Evolutionary conservation across 2,888 invertebrate species (phyloP).

Genomic region (Thysanoteuthis rhombus): DNA sequence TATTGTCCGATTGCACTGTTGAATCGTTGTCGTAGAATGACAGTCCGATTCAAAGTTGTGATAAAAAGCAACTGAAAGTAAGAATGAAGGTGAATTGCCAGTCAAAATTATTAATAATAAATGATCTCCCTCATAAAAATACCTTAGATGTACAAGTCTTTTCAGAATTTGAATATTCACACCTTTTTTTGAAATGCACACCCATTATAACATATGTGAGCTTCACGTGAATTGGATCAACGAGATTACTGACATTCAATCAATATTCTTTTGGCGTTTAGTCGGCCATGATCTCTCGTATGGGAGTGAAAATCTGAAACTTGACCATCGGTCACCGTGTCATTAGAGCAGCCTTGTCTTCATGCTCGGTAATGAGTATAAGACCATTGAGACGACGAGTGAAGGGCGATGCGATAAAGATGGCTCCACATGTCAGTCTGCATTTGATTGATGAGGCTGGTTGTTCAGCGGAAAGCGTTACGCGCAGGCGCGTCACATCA

Average conservation of each 20-base stretch:
- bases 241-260: not conserved
- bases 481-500: not conserved
- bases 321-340: not conserved
- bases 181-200: too few relatives aligned
- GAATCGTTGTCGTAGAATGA: too few relatives aligned
- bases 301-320: not conserved
- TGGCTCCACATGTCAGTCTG: not conserved
- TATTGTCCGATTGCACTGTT: too few relatives aligned
- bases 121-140: too few relatives aligned
- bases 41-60: too few relatives aligned
- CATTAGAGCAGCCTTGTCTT: not conserved
- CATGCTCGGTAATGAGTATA: not conserved
- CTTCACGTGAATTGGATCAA: not conserved
- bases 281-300: not conserved
- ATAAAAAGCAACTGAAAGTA: too few relatives aligned
- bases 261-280: not conserved
- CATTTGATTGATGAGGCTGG: not conserved
- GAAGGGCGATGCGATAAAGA: not conserved
- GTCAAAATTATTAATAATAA: too few relatives aligned
- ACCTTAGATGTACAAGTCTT: too few relatives aligned
- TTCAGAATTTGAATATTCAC: too few relatives aligned
- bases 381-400: not conserved
- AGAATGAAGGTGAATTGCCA: too few relatives aligned
- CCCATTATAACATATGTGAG: not conserved
- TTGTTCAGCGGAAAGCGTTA: not conserved